These are phyloP conservation scores for Leptinotarsa tumamoca DNA, from an alignment of 2,888 invertebrate species.

Conservation along the genomic window DNA sequence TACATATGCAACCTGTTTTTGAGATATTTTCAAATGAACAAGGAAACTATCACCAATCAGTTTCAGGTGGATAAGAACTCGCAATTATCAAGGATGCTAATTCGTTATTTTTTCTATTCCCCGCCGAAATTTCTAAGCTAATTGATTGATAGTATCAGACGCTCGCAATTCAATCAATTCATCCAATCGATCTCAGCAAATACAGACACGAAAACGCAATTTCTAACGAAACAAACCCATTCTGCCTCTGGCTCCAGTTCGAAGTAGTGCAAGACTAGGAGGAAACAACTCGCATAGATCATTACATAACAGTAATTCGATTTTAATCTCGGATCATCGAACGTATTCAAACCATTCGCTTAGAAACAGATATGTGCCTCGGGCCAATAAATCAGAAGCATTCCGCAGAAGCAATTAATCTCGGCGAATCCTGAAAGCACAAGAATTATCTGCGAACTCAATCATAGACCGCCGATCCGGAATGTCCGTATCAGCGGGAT, in stretches of 20 bases:
- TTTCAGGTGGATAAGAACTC: no score
- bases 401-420: constrained; percentile 31
- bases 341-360: constrained; percentile 23
- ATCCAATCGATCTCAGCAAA: background rate
- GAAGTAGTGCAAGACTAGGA: background rate
- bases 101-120: background rate
- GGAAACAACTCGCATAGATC: constrained; percentile 9
- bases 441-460: constrained; percentile 28
- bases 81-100: no score
- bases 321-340: constrained; percentile 21
- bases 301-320: constrained; percentile 16
- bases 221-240: background rate
- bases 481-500: constrained; percentile 12
- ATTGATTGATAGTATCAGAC: background rate
- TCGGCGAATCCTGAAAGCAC: constrained; percentile 26
- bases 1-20: no score
- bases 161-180: background rate
- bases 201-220: background rate
- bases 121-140: background rate
- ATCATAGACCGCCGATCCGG: constrained; percentile 13
- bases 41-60: no score
- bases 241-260: background rate
- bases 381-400: constrained; percentile 31
- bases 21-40: no score
- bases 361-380: constrained; percentile 23